Evolutionary conservation across 2,797 vertebrate species (phyloP), one percentile per base, ranked within the genome.

Genomic region (Silurus lanzhouensis): DNA sequence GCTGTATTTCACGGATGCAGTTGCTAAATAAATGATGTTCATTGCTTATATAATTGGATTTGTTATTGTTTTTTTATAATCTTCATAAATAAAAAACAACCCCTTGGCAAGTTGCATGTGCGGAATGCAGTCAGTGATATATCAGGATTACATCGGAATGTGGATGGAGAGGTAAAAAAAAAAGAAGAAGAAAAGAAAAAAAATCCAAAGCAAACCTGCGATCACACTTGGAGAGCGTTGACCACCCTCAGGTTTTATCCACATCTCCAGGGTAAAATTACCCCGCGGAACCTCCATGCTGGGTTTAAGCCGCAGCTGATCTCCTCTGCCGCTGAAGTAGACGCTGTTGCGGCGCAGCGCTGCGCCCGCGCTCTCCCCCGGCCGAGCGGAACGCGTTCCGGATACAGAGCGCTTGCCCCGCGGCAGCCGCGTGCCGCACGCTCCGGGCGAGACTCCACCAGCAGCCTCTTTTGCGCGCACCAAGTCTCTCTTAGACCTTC

Each of bases 181-280:
- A 38, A 38, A 38, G 38, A 38, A 38, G 38, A 38, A 5, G 38
- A 38, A 38, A 38, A 38, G 38, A 38, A 38, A 38, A 38, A 38
- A 38, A 87, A 87, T 77, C 63, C 71, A 38, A 82, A 78, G 22
- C 87, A 87, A 97, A 99, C 98, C 98, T 98, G 97, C 95, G 89
- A 99, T 97, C 91, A 99, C 96, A 82, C 97, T 97, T 89, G 97
- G 97, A 55, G 98, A 97, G 93, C 95, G 95, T 92, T 99, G 98
- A 90, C 98, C 98, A 90, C 98, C 98, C 93, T 99, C 98, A 61
- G 98, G 97, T 92, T 96, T 96, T 90, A 99, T 96, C 98, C 98
- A 99, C 95, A 97, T 96, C 95, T 99, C 96, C 93, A 98, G 93
- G 91, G 97, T 98, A 94, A 99, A 99, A 92, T 97, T 96, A 85